A percentile compares a stretch with the other conserved stretches of the same genome.
Evolutionary conservation across 2,888 invertebrate genomes (phyloP).

Genomic region (Lasioglossum calceatum): DNA sequence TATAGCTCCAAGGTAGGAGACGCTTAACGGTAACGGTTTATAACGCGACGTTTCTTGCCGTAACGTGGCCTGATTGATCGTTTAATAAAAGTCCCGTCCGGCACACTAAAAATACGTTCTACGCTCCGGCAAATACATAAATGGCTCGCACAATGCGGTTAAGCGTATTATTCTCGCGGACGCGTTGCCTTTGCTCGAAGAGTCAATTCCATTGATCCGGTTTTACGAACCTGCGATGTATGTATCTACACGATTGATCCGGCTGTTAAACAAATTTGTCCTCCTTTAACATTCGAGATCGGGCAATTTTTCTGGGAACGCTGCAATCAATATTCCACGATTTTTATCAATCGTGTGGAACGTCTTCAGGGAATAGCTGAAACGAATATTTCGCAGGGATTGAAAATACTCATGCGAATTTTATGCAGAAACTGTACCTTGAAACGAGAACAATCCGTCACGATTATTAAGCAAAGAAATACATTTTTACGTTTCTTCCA

Average conservation of each 20-base stretch:
- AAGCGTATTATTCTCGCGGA: constrained; percentile 42
- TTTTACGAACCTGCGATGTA: constrained; percentile 24
- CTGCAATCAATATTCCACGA: too few species aligned
- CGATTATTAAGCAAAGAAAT: neutral
- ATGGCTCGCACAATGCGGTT: constrained; percentile 40
- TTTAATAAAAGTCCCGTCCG: constrained; percentile 54
- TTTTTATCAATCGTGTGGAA: too few species aligned
- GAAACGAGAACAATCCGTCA: too few species aligned
- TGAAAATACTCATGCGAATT: too few species aligned
- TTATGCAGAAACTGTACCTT: too few species aligned
- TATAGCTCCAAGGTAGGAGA: constrained; percentile 56
- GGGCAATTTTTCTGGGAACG: too few species aligned
- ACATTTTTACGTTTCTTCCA: neutral
- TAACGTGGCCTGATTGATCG: constrained; percentile 60
- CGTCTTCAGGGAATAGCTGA: too few species aligned
- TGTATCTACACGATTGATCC: neutral
- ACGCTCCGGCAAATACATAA: constrained; percentile 39
- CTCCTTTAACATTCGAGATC: neutral
- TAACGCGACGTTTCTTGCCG: constrained; percentile 62
- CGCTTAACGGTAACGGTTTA: constrained; percentile 63
- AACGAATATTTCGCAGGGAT: too few species aligned
- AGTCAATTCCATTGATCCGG: constrained; percentile 46
- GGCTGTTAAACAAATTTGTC: neutral
- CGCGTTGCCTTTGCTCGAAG: neutral
- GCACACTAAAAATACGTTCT: constrained; percentile 46